Base-by-base conservation (phyloP, 2,113 vertebrate genomes). In the Eulacestoma nigropectus region DNA sequence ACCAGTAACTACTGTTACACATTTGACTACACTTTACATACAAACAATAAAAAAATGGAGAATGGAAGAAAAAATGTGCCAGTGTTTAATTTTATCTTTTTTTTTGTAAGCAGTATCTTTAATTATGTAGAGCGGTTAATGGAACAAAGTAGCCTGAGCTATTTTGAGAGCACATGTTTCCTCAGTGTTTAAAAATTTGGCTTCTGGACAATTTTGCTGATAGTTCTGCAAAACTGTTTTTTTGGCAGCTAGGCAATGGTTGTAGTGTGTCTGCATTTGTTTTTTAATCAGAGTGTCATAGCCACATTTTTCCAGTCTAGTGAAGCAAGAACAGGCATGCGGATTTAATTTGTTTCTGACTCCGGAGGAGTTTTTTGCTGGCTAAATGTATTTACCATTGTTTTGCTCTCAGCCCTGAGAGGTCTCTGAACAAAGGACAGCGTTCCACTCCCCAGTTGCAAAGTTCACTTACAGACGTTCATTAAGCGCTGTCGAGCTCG, bases 281-380 rank as follows among this genome's bases (percentile, higher is more conserved):
- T 89, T 95, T 95, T 94, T 92, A 96, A 97, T 92, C 65, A 96
- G 78, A 41, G 90, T 90, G 91, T 93, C 91, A 89, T 84, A 87
- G 53, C 25, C 57, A 50, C 46, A 60, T 96, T 96, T 95, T 96
- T 97, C 87, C 69, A 94, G 92, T 56, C 78, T 65, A 92, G 42
- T 72, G 96, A 95, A 93, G 93, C 92, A 82, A 91, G 87, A 89
- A 94, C 53, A 83, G n/a, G 81, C 44, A 42, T 60, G 42, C 70
- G 85, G 89, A 87, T 95, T 93, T 79, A 87, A 96, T 96, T 95
- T 93, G 76, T 49, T 93, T 84, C 67, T 89, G 57, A 82, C 84
- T 91, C 68, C 1, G 2, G 84, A 86, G 64, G 41, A 78, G 65
- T 69, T 81, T 62, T 76, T 89, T 4, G 1, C 60, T 44, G 68